Percentiles rank a stretch among this genome's conserved stretches.
Evolutionary conservation across 2,888 invertebrate genomes (phyloP).

Genomic region (Calliphora vomitoria): DNA sequence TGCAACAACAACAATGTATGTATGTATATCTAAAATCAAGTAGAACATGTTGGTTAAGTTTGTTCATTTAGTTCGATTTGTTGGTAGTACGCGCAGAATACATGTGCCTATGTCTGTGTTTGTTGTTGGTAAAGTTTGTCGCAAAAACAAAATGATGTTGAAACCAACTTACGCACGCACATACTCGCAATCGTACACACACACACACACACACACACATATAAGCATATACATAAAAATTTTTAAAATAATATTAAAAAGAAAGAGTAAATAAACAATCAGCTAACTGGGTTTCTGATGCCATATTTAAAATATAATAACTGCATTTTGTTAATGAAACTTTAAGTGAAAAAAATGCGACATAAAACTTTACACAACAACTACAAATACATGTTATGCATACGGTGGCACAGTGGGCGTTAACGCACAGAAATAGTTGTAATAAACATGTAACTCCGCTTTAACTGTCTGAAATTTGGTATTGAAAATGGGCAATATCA

Average conservation of each 20-base stretch:
- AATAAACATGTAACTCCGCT: too few relatives aligned
- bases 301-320: constrained; percentile 48
- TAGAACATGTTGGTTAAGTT: constrained; percentile 56
- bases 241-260: constrained; percentile 41
- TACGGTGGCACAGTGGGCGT: background rate
- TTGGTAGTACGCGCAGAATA: background rate
- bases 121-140: constrained; percentile 29
- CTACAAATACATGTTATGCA: constrained; percentile 2
- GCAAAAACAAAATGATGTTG: constrained; percentile 31
- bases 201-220: background rate
- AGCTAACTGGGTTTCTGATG: constrained; percentile 55
- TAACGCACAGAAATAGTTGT: too few relatives aligned
- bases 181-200: background rate
- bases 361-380: constrained; percentile 48
- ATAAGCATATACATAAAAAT: background rate
- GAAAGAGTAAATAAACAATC: constrained; percentile 57
- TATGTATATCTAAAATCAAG: constrained; percentile 46
- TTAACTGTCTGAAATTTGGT: too few relatives aligned
- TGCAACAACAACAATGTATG: constrained; percentile 31
- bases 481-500: too few relatives aligned
- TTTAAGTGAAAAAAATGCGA: constrained; percentile 59
- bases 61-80: constrained; percentile 40
- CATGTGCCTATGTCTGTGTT: background rate
- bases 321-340: constrained; percentile 66
- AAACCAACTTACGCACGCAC: background rate